Evolutionary conservation across 2,797 vertebrate species (phyloP).

Genomic region (Distichodus sexfasciatus): DNA sequence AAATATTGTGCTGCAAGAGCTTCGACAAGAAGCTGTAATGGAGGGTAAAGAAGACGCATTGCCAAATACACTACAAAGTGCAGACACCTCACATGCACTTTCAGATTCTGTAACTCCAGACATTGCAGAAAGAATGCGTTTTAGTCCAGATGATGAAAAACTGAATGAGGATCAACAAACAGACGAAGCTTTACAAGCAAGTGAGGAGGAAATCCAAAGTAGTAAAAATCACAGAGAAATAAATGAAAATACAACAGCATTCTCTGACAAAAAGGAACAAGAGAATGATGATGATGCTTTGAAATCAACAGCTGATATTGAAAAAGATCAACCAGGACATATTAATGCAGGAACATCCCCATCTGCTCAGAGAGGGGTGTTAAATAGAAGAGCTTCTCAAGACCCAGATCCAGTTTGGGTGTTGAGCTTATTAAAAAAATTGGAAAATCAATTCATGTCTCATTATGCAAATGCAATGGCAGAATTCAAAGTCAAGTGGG

Average conservation of each 20-base stretch:
- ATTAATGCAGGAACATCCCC: conserved; percentile 44
- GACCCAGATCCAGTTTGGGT: conserved; percentile 83
- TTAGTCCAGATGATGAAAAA: conserved; percentile 45
- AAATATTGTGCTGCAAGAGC: conserved; percentile 27
- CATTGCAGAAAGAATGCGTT: conserved; percentile 49
- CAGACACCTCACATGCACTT: conserved; percentile 41
- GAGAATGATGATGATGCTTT: conserved; percentile 52
- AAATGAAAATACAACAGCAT: conserved; percentile 55
- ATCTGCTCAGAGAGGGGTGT: conserved; percentile 34
- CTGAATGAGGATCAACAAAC: conserved; percentile 50
- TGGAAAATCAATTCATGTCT: conserved; percentile 88
- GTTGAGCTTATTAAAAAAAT: conserved; percentile 81
- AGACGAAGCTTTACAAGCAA: conserved; percentile 54
- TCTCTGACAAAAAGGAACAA: conserved; percentile 55
- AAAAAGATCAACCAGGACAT: conserved; percentile 51
- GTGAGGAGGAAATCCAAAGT: conserved; percentile 59
- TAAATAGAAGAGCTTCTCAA: conserved; percentile 54
- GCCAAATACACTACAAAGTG: conserved; percentile 37
- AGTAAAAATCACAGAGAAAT: conserved; percentile 55
- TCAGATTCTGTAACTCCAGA: conserved; percentile 48
- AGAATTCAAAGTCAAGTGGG: conserved; percentile 84
- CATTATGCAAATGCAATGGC: conserved; percentile 85
- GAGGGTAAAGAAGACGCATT: neutral
- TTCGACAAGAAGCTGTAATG: conserved; percentile 30
- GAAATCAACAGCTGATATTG: conserved; percentile 50